A percentile compares a stretch with the other conserved stretches of the same genome.
These are phyloP conservation scores for Catalaphyllia jardinei DNA, from an alignment of 64 coral and sea anemone genomes.

Conservation along the genomic window DNA sequence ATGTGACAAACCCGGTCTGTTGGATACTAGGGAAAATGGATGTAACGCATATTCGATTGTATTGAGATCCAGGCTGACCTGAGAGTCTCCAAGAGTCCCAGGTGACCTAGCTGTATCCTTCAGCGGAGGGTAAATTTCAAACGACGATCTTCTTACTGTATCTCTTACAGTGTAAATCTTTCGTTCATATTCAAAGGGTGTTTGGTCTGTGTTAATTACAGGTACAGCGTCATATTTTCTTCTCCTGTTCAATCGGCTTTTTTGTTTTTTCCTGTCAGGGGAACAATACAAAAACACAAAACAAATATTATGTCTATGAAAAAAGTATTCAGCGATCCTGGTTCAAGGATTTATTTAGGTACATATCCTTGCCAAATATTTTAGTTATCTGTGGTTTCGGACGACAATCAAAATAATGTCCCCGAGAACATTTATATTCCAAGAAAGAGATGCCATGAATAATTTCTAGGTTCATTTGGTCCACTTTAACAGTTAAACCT, in stretches of 20 bases:
- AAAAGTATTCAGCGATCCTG: not conserved
- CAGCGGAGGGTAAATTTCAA: not conserved
- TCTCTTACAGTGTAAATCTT: not conserved
- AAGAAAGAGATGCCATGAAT: too few species aligned
- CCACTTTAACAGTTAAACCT: too few species aligned
- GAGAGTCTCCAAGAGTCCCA: not conserved
- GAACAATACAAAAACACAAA: not conserved
- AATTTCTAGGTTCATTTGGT: too few species aligned
- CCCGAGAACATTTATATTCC: too few species aligned
- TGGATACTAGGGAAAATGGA: not conserved
- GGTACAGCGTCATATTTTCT: not conserved
- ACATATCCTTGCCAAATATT: too few species aligned
- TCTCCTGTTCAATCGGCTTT: not conserved
- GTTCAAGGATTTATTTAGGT: too few species aligned
- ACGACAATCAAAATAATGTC: too few species aligned
- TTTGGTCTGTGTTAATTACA: not conserved
- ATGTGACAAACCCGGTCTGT: not conserved
- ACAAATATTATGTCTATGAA: not conserved
- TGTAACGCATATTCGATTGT: not conserved
- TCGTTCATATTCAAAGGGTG: not conserved
- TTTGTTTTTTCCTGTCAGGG: conserved; percentile 1
- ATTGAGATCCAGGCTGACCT: not conserved
- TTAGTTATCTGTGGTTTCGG: too few species aligned
- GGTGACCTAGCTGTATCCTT: not conserved
- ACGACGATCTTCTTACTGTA: not conserved